Base-by-base conservation (phyloP, 1,140 invertebrate species). In the Drosophila kikkawai region DNA sequence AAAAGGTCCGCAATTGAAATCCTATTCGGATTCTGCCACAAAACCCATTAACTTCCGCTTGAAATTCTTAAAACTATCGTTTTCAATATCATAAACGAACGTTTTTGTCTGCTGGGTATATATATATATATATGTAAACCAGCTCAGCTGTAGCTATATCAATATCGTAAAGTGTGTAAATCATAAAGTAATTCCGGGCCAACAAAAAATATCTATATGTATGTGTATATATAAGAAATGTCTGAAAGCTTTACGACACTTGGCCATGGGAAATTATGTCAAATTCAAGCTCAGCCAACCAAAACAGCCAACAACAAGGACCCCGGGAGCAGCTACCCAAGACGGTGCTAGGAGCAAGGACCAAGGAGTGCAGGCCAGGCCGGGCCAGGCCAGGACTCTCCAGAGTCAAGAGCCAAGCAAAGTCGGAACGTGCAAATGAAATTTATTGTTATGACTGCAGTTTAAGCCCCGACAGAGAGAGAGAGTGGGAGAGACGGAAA, bases 401-500 rank as follows among this genome's bases (percentile, higher is more conserved):
- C 29, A 51, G 82, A 77, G 58, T 58, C 71, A 84, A 80, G 66
- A 59, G 45, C 53, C 69, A 59, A 50, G 67, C 67, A 56, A 78
- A 85, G 82, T 76, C 65, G 70, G 53, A 87, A 83, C 60, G 73
- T 88, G 71, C 66, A 88, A 88, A 84, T 88, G 64, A 67, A 87
- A 87, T 83, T 88, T 87, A 87, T 88, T 80, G 83, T 88, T 83
- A 87, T 78, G 84, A 87, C 82, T 87, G 84, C 84, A 88, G 84
- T 87, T 87, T 87, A 77, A 71, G 63, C 58, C 58, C 63, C 64
- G 75, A 45, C 63, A 82, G 41, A 29, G 26, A 68, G 59, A 59
- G 22, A 22, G 22, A 22, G 19, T n/a, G n/a, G 19, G 22, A 29
- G 26, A 68, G 59, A 59, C 58, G 47, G 41, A 51, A 56, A 60